Conservation (phyloP, 2,888 invertebrate genomes). For the Isoperla grammatica region DNA sequence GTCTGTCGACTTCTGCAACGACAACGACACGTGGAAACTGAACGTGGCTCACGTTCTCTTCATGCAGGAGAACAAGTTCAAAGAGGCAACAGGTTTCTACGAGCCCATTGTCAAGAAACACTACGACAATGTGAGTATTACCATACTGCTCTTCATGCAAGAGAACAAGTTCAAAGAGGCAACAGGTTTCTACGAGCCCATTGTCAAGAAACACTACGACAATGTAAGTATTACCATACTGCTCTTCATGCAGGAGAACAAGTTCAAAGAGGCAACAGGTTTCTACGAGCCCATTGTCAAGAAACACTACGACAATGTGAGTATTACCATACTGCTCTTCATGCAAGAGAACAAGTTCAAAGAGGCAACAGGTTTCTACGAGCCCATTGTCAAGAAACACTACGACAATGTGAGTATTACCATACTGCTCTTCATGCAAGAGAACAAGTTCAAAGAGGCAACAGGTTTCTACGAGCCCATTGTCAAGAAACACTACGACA, state of each 20-base stretch:
- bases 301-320: conserved; percentile 82
- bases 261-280: conserved; percentile 95
- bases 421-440: conserved; percentile 99
- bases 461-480: conserved; percentile 97
- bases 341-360: conserved; percentile 99
- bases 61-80: conserved; percentile 99
- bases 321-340: conserved; percentile 72
- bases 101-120: conserved; percentile 95
- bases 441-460: conserved; percentile 96
- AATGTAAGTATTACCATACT: conserved; percentile 64
- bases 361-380: conserved; percentile 96
- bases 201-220: conserved; percentile 91
- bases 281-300: conserved; percentile 98
- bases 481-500: conserved; percentile 90
- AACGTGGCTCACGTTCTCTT: conserved; percentile 98
- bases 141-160: conserved; percentile 88
- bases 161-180: conserved; percentile 98
- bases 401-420: conserved; percentile 68
- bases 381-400: conserved; percentile 93
- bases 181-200: conserved; percentile 95
- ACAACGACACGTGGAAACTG: conserved; percentile 93
- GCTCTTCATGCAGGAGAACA: conserved; percentile 98
- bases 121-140: conserved; percentile 65
- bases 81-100: conserved; percentile 96
- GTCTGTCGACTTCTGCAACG: conserved; percentile 96